Evolutionary conservation across 2,888 invertebrate genomes (phyloP).

Genomic region (Ecliptopera silaceata): DNA sequence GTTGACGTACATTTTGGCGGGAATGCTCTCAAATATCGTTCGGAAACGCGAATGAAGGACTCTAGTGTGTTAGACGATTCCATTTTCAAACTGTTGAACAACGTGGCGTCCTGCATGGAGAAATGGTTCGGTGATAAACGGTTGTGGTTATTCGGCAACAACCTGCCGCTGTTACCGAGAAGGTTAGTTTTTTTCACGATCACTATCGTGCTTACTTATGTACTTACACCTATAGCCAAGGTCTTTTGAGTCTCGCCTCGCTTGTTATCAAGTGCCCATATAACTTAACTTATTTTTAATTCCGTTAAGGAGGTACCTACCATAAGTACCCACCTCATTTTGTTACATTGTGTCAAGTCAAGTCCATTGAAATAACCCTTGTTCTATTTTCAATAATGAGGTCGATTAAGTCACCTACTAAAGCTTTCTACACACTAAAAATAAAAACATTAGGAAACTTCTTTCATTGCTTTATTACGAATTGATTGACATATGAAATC

Average conservation of each 20-base stretch:
- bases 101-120: slow-evolving; percentile 89
- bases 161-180: slow-evolving; percentile 91
- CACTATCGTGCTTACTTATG: background rate
- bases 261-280: background rate
- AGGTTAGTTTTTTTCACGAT: slow-evolving; percentile 80
- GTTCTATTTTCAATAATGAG: too few species aligned
- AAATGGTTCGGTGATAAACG: slow-evolving; percentile 96
- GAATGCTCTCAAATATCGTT: slow-evolving; percentile 56
- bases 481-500: too few species aligned
- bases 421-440: background rate
- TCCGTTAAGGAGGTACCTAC: background rate
- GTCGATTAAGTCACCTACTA: background rate
- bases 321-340: too few species aligned
- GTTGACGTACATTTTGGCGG: slow-evolving; percentile 58
- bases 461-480: too few species aligned
- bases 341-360: too few species aligned
- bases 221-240: background rate
- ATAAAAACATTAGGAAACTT: background rate
- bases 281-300: too few species aligned
- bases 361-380: too few species aligned
- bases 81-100: slow-evolving; percentile 70
- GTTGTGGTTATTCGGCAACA: slow-evolving; percentile 95
- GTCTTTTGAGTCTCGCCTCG: background rate
- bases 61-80: slow-evolving; percentile 53
- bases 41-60: slow-evolving; percentile 70